A percentile compares a stretch with the other conserved stretches of the same genome.
Conservation (phyloP, 2,797 vertebrate genomes). For the Sebastes cheni region DNA sequence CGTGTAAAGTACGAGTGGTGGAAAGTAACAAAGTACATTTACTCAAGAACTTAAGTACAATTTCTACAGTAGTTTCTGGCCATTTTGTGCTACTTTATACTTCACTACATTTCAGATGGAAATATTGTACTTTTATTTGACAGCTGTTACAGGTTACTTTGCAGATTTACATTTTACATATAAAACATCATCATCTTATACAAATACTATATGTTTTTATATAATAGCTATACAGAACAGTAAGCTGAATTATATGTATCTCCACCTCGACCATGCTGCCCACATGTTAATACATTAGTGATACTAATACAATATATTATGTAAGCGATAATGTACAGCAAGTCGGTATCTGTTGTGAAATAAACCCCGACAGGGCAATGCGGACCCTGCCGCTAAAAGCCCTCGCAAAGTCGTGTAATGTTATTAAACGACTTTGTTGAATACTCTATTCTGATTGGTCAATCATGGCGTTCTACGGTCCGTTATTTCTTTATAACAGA, state of each 20-base stretch:
- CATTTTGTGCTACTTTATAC: neutral
- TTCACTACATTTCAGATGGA: neutral
- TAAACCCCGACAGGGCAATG: no score
- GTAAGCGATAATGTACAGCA: neutral
- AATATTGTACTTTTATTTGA: neutral
- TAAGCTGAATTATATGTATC: neutral
- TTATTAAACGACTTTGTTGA: no score
- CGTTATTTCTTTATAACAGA: no score
- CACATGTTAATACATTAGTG: neutral
- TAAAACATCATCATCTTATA: neutral
- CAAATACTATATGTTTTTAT: neutral
- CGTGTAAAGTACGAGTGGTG: accelerated
- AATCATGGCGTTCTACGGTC: no score
- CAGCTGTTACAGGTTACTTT: neutral
- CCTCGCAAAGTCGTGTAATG: no score
- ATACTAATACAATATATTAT: neutral
- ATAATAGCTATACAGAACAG: accelerated
- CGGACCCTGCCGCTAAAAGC: no score
- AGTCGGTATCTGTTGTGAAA: no score
- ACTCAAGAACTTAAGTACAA: neutral
- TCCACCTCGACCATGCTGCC: neutral
- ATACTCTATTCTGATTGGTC: no score
- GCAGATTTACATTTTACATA: neutral
- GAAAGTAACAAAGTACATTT: neutral
- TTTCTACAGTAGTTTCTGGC: neutral